These are phyloP conservation scores for Ethmia dodecea DNA, from an alignment of 2,888 invertebrate species.

Conservation along the genomic window DNA sequence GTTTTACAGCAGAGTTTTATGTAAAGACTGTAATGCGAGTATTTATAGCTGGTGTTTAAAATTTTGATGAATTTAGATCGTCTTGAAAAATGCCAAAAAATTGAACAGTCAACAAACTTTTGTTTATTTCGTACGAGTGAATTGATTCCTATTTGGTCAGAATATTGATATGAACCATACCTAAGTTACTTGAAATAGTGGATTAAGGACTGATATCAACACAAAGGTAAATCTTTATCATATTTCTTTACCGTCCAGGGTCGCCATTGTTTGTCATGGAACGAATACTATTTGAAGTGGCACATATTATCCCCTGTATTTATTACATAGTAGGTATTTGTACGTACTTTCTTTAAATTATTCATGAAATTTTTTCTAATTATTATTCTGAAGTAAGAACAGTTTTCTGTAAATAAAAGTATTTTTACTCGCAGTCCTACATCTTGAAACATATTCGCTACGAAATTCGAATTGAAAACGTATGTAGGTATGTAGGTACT, in stretches of 20 bases:
- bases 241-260: slow-evolving; percentile 47
- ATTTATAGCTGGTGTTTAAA: slow-evolving; percentile 61
- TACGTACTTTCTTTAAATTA: too few relatives aligned
- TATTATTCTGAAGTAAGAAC: too few relatives aligned
- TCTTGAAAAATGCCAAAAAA: slow-evolving; percentile 70
- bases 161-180: slow-evolving; percentile 69
- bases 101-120: slow-evolving; percentile 78
- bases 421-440: too few relatives aligned
- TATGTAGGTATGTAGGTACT: too few relatives aligned
- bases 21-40: slow-evolving; percentile 56
- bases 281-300: not conserved
- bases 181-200: slow-evolving; percentile 62
- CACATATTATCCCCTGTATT: not conserved
- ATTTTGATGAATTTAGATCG: slow-evolving; percentile 61
- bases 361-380: too few relatives aligned
- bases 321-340: too few relatives aligned
- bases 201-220: slow-evolving; percentile 63
- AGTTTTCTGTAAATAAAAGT: too few relatives aligned
- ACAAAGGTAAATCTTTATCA: slow-evolving; percentile 64
- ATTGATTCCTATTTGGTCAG: slow-evolving; percentile 57
- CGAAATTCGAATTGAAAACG: too few relatives aligned
- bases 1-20: slow-evolving; percentile 73
- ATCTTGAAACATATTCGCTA: too few relatives aligned
- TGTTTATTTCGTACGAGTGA: slow-evolving; percentile 73
- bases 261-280: slow-evolving; percentile 75